phyloP scores from a whole-genome alignment of 1,140 invertebrate species.

The Lepeophtheirus salmonis region DNA sequence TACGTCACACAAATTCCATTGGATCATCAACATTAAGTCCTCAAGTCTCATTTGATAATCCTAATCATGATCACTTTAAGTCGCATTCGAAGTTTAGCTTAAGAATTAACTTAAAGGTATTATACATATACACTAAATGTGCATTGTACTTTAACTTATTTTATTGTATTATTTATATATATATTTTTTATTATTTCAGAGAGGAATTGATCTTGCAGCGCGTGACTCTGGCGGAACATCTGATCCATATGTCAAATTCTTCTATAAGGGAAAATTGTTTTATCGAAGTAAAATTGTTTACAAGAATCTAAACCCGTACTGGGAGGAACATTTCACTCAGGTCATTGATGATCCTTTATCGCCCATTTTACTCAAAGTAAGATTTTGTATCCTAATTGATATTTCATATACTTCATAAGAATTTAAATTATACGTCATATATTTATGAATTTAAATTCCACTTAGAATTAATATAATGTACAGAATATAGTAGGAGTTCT shows the following conservation, averaged over 20 bases:
- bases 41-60: background rate
- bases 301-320: constrained; percentile 71
- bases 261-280: constrained; percentile 61
- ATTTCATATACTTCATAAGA: too few relatives aligned
- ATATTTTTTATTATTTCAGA: too few relatives aligned
- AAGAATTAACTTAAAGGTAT: background rate
- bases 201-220: constrained; percentile 68
- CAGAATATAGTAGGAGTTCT: too few relatives aligned
- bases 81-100: background rate
- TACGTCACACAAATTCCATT: background rate
- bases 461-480: too few relatives aligned
- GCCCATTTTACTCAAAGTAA: constrained; percentile 64
- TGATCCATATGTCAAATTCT: constrained; percentile 97
- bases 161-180: too few relatives aligned
- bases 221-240: constrained; percentile 92
- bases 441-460: too few relatives aligned
- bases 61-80: background rate
- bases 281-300: constrained; percentile 84
- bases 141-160: too few relatives aligned
- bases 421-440: too few relatives aligned
- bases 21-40: background rate
- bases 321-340: constrained; percentile 88
- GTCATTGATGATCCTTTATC: constrained; percentile 83
- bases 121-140: background rate
- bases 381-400: too few relatives aligned